Evolutionary conservation across 1,140 invertebrate species (phyloP).

Genomic region (Drosophila auraria): DNA sequence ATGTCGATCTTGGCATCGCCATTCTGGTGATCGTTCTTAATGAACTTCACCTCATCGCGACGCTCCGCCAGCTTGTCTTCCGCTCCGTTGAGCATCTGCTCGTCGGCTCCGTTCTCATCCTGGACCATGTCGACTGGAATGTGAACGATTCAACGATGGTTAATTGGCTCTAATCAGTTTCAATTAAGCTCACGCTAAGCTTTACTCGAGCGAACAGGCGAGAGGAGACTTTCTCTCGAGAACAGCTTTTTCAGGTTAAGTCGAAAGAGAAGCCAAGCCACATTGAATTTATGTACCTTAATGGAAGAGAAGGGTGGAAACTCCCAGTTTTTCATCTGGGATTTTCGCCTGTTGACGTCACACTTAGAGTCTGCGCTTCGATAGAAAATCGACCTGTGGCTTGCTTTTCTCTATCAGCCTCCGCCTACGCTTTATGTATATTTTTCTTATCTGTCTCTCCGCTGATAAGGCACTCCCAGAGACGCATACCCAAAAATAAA

Average conservation of each 20-base stretch:
- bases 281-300: not conserved
- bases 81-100: conserved; percentile 88
- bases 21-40: conserved; percentile 90
- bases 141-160: conserved; percentile 24
- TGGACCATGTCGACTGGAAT: conserved; percentile 69
- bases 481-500: not conserved
- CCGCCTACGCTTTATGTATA: not conserved
- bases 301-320: not conserved
- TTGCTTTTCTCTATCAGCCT: conserved; percentile 24
- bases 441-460: conserved; percentile 15
- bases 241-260: conserved; percentile 32
- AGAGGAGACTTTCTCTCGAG: conserved; percentile 22
- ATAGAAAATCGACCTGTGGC: conserved; percentile 11
- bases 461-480: conserved; percentile 21
- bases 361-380: conserved; percentile 22
- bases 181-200: conserved; percentile 50
- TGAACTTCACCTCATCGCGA: conserved; percentile 90
- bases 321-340: conserved; percentile 6
- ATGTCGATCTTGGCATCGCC: conserved; percentile 95
- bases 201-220: conserved; percentile 11
- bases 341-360: conserved; percentile 36
- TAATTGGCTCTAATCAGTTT: conserved; percentile 62
- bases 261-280: conserved; percentile 26
- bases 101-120: conserved; percentile 86
- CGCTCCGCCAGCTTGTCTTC: conserved; percentile 87